Evolutionary conservation across 2,797 vertebrate species (phyloP), one percentile per base, ranked within the genome.

Genomic region (Danionella dracula): DNA sequence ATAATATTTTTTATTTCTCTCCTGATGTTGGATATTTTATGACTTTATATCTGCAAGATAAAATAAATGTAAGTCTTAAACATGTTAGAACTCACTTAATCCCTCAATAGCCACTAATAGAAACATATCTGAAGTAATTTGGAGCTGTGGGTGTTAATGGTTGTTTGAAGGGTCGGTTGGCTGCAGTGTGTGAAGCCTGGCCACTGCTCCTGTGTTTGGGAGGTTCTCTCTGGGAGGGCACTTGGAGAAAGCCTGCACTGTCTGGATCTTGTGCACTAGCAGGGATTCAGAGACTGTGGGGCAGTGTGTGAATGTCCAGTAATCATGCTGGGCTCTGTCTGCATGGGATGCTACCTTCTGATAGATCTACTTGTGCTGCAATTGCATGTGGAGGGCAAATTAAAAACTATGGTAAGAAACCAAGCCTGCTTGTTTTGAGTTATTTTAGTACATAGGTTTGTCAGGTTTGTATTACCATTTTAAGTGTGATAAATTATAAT

Each of bases 281-380:
- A 35, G 31, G 42, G 35, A 60, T 50, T 32, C 54, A 55, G 70
- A 56, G 34, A 37, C 55, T 62, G 49, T 74, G 71, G 69, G 74
- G 67, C 61, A 72, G 69, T 7, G 61, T 72, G 56, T 72, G 56
- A 57, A 70, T 68, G 65, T 71, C 62, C 77, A 74, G 58, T 56
- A 75, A 76, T 56, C 73, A 88, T 87, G 85, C 71, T 74, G 76
- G 74, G 66, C 49, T 40, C 12, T 32, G 72, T 44, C 53, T 78
- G 72, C 70, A 71, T 66, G 73, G 72, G 49, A 72, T 75, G 61
- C 61, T 81, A 60, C 57, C 61, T 76, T 70, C 55, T 79, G 51
- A 67, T 80, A 63, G 71, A 71, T 29, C 68, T 79, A 34, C 68
- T 84, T 68, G 64, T 80, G 44, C 55, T 78, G 46, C 59, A 67